Conservation (phyloP, 2,797 vertebrate species). For the Psittacula derbiana region DNA sequence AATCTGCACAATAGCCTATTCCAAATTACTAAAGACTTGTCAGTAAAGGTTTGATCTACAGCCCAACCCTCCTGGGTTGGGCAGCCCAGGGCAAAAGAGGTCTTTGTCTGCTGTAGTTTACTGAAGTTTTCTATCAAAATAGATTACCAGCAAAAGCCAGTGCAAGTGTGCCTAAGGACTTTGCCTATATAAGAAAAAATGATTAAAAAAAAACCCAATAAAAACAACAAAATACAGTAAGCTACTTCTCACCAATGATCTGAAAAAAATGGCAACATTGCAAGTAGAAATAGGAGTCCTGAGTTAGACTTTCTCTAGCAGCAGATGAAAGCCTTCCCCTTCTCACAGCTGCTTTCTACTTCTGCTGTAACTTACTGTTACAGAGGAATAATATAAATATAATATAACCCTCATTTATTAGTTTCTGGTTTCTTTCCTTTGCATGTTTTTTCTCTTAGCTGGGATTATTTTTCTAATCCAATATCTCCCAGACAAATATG, state of each 20-base stretch:
- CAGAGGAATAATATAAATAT: neutral
- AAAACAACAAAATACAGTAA: neutral
- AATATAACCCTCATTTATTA: neutral
- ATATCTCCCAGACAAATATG: neutral
- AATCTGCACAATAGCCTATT: neutral
- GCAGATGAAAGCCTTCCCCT: neutral
- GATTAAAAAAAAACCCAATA: neutral
- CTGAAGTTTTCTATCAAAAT: neutral
- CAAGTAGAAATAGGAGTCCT: neutral
- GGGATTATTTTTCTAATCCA: neutral
- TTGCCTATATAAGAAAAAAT: neutral
- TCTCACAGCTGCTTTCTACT: neutral
- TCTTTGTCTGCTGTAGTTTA: neutral
- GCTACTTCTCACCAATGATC: neutral
- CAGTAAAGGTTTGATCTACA: conserved; percentile 20
- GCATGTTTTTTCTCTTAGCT: neutral
- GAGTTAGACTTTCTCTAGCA: neutral
- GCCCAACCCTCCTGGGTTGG: neutral
- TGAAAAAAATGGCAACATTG: neutral
- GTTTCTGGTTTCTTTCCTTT: neutral
- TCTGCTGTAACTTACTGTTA: neutral
- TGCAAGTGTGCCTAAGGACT: neutral
- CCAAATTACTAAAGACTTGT: conserved; percentile 3
- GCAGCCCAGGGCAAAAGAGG: conserved; percentile 1
- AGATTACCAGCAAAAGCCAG: neutral